These are phyloP conservation scores for Stichopus chloronotus DNA, from an alignment of 35 echinoderm and acorn worm species.

Conservation along the genomic window DNA sequence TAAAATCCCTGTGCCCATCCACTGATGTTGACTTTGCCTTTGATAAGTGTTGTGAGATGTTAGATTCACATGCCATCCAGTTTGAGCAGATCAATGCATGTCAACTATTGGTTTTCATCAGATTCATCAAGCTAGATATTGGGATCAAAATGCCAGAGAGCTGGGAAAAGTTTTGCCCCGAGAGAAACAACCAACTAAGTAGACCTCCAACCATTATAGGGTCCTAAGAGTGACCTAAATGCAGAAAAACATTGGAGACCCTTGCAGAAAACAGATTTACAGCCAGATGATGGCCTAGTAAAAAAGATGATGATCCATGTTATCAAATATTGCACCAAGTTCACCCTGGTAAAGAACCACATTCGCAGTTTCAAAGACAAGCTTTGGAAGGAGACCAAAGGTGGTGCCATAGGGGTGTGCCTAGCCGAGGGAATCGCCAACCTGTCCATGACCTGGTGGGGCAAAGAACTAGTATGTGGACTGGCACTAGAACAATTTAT, in stretches of 20 bases:
- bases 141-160: not conserved
- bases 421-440: not conserved
- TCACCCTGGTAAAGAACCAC: not conserved
- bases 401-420: constrained; percentile 1
- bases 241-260: not conserved
- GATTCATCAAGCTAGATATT: not conserved
- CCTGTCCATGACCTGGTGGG: not conserved
- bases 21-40: constrained; percentile 1
- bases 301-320: constrained; percentile 6
- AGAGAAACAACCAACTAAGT: not conserved
- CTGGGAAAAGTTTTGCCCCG: not conserved
- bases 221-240: not conserved
- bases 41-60: constrained; percentile 4
- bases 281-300: not conserved
- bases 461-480: not conserved
- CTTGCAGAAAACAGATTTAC: not conserved
- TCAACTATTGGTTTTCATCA: not conserved
- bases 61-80: not conserved
- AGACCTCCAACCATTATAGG: not conserved
- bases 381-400: not conserved
- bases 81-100: not conserved
- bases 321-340: not conserved
- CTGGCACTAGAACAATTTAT: not conserved
- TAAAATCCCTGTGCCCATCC: not conserved
- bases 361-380: not conserved